Evolutionary conservation across 2,797 vertebrate species (phyloP), one percentile per base, ranked within the genome.

Genomic region (Rhinoraja longicauda): DNA sequence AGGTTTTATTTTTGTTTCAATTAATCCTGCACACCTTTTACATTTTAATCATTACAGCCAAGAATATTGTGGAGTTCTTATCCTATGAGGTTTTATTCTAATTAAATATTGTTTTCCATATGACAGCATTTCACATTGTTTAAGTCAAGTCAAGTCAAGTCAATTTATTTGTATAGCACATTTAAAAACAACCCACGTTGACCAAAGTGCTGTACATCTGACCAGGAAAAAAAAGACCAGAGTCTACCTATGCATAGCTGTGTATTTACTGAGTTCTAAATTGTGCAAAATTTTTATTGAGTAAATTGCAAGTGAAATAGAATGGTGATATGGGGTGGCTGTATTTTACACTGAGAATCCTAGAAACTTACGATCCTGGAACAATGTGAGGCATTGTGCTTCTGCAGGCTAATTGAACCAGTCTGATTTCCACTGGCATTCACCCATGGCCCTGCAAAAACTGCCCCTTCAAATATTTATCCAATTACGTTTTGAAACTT

Each of bases 51-150:
- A 9, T 32, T 88, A 19, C 36, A 32, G 21, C 84, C 29, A 88
- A 64, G 19, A 88, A 88, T 67, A 88, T 88, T 10, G 67, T 19
- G 17, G 59, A 88, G 53, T 59, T 59, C 2, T 13, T 59, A 32
- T 26, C 81, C n/a, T 84, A 45, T 81, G 26, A 84, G 53, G n/a
- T 32, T 88, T 32, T 8, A 64, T 67, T 64, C 59, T 67, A 88
- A 88, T 88, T 88, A 64, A 64, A 36, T 88, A 32, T 64, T 88
- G 57, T 86, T 86, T 86, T 4, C 59, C 24, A 86, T 32, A 86
- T 32, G 59, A 64, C 57, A 86, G n/a, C 82, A 8, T 86, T 29
- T 32, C 82, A 88, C 59, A 67, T 17, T 17, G 32, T 64, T 88
- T n/a, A 64, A 88, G n/a, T n/a, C n/a, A n/a, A n/a, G n/a, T n/a